These are phyloP conservation scores for Steinernema hermaphroditum DNA, from an alignment of 2,888 invertebrate genomes.

Conservation along the genomic window DNA sequence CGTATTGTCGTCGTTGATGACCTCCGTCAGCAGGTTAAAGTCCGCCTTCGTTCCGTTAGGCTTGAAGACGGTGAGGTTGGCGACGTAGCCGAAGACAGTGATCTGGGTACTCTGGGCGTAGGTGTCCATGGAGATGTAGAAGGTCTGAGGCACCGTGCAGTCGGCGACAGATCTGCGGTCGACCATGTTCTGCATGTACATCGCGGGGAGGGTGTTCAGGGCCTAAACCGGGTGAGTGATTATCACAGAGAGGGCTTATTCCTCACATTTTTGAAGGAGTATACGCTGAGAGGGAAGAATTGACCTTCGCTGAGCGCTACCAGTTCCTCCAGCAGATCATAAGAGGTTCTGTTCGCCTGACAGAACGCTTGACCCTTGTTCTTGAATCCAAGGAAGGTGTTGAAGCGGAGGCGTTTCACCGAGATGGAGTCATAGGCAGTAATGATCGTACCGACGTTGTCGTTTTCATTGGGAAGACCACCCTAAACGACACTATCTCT, in stretches of 20 bases:
- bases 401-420: neutral
- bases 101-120: constrained; percentile 51
- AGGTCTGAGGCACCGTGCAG: neutral
- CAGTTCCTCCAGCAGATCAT: neutral
- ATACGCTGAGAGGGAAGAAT: neutral
- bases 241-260: neutral
- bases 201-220: neutral
- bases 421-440: neutral
- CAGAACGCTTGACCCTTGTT: neutral
- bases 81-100: constrained; percentile 41
- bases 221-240: neutral
- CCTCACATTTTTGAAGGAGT: constrained; percentile 4
- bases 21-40: neutral
- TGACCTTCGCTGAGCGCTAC: neutral
- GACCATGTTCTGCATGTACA: constrained; percentile 17
- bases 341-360: too few relatives aligned
- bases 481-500: too few relatives aligned
- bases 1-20: constrained; percentile 42
- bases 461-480: neutral
- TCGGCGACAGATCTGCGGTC: neutral
- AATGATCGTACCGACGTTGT: neutral
- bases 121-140: constrained; percentile 52
- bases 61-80: constrained; percentile 36
- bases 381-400: neutral
- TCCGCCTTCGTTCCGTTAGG: constrained; percentile 5